Conservation (phyloP, 2,113 vertebrate species). For the Seriola quinqueradiata region DNA sequence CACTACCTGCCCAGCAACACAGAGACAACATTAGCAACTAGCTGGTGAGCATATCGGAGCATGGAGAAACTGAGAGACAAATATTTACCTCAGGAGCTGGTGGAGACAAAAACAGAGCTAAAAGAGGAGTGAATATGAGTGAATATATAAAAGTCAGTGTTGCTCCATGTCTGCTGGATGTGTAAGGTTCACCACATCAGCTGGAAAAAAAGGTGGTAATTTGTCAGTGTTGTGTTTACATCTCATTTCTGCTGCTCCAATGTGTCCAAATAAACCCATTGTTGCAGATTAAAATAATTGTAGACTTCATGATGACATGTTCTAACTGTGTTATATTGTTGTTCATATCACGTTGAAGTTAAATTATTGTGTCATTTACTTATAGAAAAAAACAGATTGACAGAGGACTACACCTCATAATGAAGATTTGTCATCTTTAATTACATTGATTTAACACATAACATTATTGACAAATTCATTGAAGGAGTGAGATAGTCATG, state of each 20-base stretch:
- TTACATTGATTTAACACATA: not conserved
- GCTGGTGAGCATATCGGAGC: not conserved
- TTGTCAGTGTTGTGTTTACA: not conserved
- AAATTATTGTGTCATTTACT: too few relatives aligned
- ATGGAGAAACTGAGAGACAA: not conserved
- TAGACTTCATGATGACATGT: too few relatives aligned
- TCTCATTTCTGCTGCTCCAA: not conserved
- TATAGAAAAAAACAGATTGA: too few relatives aligned
- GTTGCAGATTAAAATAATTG: too few relatives aligned
- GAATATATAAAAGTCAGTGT: not conserved
- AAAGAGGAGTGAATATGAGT: not conserved
- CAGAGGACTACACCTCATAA: not conserved
- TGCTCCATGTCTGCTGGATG: too few relatives aligned
- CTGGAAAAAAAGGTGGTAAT: not conserved
- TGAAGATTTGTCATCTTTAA: not conserved
- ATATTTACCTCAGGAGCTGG: not conserved
- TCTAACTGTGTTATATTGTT: too few relatives aligned
- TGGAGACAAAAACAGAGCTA: slow-evolving; percentile 5
- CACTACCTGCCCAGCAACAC: not conserved
- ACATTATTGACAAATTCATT: not conserved
- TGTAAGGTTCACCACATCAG: not conserved
- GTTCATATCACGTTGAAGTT: too few relatives aligned
- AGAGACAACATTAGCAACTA: not conserved
- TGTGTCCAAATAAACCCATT: too few relatives aligned
- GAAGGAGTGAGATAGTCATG: not conserved